phyloP scores from a whole-genome alignment of 2,797 vertebrate genomes.

The Hipposideros larvatus region DNA sequence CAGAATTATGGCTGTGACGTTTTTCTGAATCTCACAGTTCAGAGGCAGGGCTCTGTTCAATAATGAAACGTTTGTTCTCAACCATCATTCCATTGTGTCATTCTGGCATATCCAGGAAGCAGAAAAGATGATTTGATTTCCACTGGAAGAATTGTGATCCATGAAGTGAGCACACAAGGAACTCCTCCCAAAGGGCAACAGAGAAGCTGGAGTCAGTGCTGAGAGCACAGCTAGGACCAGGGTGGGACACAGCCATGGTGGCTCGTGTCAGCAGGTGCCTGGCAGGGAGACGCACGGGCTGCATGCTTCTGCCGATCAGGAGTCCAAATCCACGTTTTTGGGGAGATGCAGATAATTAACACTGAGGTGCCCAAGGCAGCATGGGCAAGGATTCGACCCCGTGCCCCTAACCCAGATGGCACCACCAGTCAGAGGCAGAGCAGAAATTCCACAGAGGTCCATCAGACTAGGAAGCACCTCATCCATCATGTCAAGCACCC shows the following conservation, averaged over 20 bases:
- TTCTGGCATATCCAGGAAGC: neutral
- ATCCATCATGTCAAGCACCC: fast-evolving
- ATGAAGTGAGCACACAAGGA: neutral
- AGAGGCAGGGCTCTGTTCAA: neutral
- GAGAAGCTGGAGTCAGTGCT: neutral
- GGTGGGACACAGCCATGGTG: fast-evolving
- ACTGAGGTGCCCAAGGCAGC: neutral
- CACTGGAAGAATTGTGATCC: neutral
- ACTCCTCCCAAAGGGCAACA: neutral
- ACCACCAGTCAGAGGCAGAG: neutral
- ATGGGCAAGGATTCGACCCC: too few species aligned
- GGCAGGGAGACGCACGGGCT: fast-evolving
- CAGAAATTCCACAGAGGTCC: neutral
- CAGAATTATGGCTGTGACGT: neutral
- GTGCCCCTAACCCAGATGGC: neutral
- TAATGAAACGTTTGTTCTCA: neutral
- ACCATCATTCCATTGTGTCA: fast-evolving
- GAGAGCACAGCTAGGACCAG: fast-evolving
- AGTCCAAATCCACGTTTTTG: neutral
- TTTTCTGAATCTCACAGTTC: neutral
- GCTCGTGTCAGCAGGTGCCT: fast-evolving
- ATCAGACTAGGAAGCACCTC: neutral
- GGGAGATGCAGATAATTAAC: neutral
- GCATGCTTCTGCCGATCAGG: fast-evolving
- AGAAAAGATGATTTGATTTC: neutral